Percentiles rank a stretch among this genome's conserved stretches.
phyloP scores from a whole-genome alignment of 1,140 invertebrate species.

The Elysia chlorotica region DNA sequence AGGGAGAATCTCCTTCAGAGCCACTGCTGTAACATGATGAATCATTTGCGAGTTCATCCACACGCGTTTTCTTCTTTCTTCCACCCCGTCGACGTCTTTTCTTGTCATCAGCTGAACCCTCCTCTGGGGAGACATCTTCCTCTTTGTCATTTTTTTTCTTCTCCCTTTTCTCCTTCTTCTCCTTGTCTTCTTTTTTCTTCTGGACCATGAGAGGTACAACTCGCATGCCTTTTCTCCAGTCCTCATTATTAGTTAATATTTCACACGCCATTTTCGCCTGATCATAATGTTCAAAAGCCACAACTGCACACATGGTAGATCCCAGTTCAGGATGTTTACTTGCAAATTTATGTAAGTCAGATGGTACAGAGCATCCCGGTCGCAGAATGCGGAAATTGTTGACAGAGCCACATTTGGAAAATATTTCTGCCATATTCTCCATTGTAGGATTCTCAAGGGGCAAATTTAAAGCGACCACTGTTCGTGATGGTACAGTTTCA shows the following conservation, averaged over 20 bases:
- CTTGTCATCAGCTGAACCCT: slow-evolving; percentile 39
- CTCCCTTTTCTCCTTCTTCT: slow-evolving; percentile 31
- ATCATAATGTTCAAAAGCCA: slow-evolving; percentile 88
- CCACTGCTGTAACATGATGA: slow-evolving; percentile 54
- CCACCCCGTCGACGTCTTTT: slow-evolving; percentile 45
- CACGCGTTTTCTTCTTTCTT: slow-evolving; percentile 47
- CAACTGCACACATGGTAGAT: slow-evolving; percentile 81
- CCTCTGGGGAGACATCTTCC: slow-evolving; percentile 34
- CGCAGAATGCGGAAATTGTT: slow-evolving; percentile 82
- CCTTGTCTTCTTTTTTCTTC: slow-evolving; percentile 50
- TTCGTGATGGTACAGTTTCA: slow-evolving; percentile 86
- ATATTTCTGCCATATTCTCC: slow-evolving; percentile 85
- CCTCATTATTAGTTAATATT: slow-evolving; percentile 56
- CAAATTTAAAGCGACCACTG: slow-evolving; percentile 84
- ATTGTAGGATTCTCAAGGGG: slow-evolving; percentile 83
- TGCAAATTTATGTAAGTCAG: slow-evolving; percentile 85
- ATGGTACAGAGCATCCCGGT: slow-evolving; percentile 84
- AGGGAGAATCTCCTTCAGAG: slow-evolving; percentile 47
- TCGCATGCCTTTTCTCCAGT: slow-evolving; percentile 66
- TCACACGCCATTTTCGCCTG: slow-evolving; percentile 80
- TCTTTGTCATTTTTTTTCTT: slow-evolving; percentile 15
- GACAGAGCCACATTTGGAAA: slow-evolving; percentile 85
- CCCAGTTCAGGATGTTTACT: slow-evolving; percentile 85
- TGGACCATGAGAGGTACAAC: slow-evolving; percentile 56
- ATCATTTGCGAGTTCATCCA: slow-evolving; percentile 48